Evolutionary conservation across 2,113 vertebrate genomes (phyloP).

Genomic region (Anguilla rostrata): DNA sequence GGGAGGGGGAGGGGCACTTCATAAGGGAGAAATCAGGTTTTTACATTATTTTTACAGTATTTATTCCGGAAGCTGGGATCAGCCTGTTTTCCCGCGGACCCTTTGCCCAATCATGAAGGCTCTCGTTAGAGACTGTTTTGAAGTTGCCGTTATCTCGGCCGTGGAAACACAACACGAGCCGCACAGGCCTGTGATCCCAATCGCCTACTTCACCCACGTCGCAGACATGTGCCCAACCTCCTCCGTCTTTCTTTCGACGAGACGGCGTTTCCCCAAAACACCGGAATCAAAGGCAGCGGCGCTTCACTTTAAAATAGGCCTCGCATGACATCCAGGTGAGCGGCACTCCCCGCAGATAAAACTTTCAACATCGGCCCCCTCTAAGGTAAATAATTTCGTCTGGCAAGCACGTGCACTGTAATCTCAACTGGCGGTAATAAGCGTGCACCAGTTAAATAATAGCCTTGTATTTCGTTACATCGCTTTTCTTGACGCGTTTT

Average conservation of each 20-base stretch:
- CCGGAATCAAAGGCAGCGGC: conserved; percentile 11
- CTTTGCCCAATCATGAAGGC: background rate
- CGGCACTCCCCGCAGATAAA: background rate
- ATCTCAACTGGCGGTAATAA: background rate
- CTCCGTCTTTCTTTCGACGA: conserved; percentile 3
- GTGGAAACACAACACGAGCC: background rate
- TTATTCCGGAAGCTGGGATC: background rate
- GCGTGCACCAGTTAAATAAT: background rate
- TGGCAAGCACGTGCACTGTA: background rate
- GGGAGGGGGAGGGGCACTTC: too few relatives aligned
- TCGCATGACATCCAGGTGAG: background rate
- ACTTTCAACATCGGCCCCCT: background rate
- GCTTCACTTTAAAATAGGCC: background rate
- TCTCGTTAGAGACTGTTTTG: background rate
- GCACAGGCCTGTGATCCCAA: background rate
- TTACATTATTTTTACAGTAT: too few relatives aligned
- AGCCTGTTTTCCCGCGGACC: background rate
- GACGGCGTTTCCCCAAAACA: conserved; percentile 7
- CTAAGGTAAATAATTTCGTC: conserved; percentile 33
- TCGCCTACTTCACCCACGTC: conserved; percentile 7
- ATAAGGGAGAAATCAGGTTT: background rate
- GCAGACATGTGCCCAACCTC: background rate
- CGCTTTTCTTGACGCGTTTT: too few relatives aligned
- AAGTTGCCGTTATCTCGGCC: conserved; percentile 7
- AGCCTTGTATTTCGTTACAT: too few relatives aligned